Base-by-base conservation (phyloP, 2,888 invertebrate species). In the Hyposoter dolosus region DNA sequence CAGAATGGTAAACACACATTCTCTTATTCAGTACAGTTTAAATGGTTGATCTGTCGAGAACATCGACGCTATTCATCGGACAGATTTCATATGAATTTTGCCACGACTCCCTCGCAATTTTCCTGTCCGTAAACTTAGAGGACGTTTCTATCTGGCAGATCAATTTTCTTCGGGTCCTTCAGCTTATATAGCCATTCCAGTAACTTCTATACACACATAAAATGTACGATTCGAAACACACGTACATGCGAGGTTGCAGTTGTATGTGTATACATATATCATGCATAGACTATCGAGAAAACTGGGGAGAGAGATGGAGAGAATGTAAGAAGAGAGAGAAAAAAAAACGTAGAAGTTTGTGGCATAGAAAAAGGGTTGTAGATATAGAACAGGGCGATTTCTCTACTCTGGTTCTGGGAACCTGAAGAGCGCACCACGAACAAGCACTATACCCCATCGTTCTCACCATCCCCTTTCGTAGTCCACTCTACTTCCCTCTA, bases 81-180 rank as follows among this genome's bases (percentile, higher is more conserved):
- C 45, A 47, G 80, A 88, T 93, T 92, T 92, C 92, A 93, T 93
- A 93, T 93, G 93, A 92, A 93, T 93, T 91, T 91, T 87, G 85
- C 87, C 84, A 83, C 74, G 82, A 65, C 47, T 68, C 66, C 63
- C 80, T 60, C 77, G 82, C 47, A 17, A 56, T 72, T 80, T 76
- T 82, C 66, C 69, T 77, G 50, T 84, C 82, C 91, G 92, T 92
- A 92, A 92, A 93, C 93, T 92, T 88, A 90, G 90, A 89, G 90
- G 92, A 93, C 92, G 92, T 92, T 93, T 93, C 92, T 93, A 93
- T 93, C 92, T 88, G 90, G 84, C 89, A 89, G 92, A 93, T 93
- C 92, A 93, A 93, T 93, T 93, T 91, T 84, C 89, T 88, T 85
- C 72, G 84, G 87, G 83, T 90, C 88, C 85, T 79, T 77, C 82